A percentile compares a stretch with the other conserved stretches of the same genome.
Conservation (phyloP, 2,113 vertebrate genomes). For the Lepidothrix coronata region DNA sequence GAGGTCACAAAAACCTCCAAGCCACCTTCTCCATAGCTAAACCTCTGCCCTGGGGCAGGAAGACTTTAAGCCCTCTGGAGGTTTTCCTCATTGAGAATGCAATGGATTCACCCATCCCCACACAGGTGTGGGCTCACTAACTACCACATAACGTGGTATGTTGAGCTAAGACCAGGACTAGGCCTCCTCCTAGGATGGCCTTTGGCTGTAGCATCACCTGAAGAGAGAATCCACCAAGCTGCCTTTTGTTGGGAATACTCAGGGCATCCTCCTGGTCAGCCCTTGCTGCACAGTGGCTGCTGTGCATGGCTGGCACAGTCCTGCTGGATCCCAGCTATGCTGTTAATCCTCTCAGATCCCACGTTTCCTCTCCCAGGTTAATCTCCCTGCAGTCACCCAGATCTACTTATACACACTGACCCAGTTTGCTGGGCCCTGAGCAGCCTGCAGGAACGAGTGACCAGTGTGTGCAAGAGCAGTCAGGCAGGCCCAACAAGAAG, state of each 20-base stretch:
- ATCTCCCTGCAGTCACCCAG: conserved; percentile 14
- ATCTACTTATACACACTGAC: not conserved
- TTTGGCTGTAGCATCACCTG: not conserved
- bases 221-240: not conserved
- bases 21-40: not conserved
- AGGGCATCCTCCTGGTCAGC: not conserved
- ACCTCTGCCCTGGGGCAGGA: not conserved
- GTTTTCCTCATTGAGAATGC: not conserved
- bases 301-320: not conserved
- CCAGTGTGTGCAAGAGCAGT: not conserved
- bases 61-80: not conserved
- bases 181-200: not conserved
- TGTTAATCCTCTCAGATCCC: not conserved
- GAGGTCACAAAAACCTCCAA: not conserved
- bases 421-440: not conserved
- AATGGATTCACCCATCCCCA: not conserved
- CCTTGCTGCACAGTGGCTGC: not conserved
- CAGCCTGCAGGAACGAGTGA: not conserved
- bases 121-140: not conserved
- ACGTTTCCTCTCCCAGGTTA: not conserved
- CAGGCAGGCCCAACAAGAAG: not conserved
- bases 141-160: rapidly evolving
- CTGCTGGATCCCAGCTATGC: not conserved
- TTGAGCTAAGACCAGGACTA: not conserved
- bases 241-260: not conserved